Evolutionary conservation across 2,113 vertebrate genomes (phyloP), one percentile per base, ranked within the genome.

Genomic region (Electrona antarctica): DNA sequence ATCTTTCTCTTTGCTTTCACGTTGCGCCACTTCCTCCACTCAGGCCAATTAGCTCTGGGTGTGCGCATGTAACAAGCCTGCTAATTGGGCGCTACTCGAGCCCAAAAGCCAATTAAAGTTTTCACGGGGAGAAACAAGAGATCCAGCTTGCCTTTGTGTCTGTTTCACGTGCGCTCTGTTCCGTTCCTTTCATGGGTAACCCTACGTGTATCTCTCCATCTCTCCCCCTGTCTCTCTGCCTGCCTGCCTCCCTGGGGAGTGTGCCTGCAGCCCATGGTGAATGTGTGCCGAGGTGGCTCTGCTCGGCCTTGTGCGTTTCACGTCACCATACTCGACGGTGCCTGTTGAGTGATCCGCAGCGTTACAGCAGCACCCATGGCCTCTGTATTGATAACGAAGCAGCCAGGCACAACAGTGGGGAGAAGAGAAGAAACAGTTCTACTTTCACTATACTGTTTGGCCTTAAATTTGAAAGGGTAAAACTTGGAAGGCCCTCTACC

Each of bases 51-150:
- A 89, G 74, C 80, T 90, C 69, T 73, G 74, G 60, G 82, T 88
- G 84, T 90, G 78, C 45, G 47, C 81, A 77, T 86, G 86, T 88
- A 91, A 91, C 89, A 82, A 77, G 71, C 76, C 85, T 88, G 81
- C 86, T 92, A 92, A 92, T 92, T 89, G 87, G 86, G 64, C 78
- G 69, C 79, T 73, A 81, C 71, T 80, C 57, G 74, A 86, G 82
- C 82, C 80, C 86, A 71, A 76, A 87, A 92, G 89, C 85, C 90
- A 88, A 89, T 91, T 92, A 90, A 88, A 85, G 85, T 79, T 60
- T 50, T 67, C 76, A 54, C 33, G 33, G 33, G 33, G 33, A 54
- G 9, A 41, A 76, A 76, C 63, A 29, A 77, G 71, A 49, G 13
- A 79, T 69, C 13, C 50, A 66, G 61, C 63, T 55, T 61, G 49